Percentiles rank a stretch among this genome's conserved stretches.
Evolutionary conservation across 1,140 invertebrate species (phyloP).

Genomic region (Sinonovacula constricta): DNA sequence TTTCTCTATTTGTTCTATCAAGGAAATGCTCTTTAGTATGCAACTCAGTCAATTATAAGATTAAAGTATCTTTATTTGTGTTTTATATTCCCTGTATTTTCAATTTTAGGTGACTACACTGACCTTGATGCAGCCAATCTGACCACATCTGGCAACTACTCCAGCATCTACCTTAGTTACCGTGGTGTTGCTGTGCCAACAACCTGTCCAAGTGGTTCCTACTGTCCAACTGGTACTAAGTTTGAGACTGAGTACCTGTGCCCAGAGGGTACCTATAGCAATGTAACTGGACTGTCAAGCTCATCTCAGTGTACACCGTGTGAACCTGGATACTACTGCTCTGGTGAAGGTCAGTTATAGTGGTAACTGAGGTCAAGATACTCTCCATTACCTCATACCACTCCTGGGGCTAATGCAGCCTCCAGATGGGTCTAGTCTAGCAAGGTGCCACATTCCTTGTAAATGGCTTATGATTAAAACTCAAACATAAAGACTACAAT

Average conservation of each 20-base stretch:
- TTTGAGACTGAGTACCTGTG: slow-evolving; percentile 68
- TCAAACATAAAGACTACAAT: too few species aligned
- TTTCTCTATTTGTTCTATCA: background rate
- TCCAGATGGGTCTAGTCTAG: too few species aligned
- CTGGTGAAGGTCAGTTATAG: slow-evolving; percentile 73
- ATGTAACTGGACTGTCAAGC: slow-evolving; percentile 65
- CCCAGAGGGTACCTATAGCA: slow-evolving; percentile 71
- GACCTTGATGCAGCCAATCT: slow-evolving; percentile 69
- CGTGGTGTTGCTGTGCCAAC: slow-evolving; percentile 73
- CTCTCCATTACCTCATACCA: too few species aligned
- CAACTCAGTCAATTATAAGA: too few species aligned
- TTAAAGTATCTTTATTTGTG: too few species aligned
- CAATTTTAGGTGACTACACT: slow-evolving; percentile 71
- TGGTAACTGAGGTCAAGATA: too few species aligned
- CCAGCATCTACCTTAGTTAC: slow-evolving; percentile 71
- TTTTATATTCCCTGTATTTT: too few species aligned
- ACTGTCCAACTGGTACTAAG: slow-evolving; percentile 71
- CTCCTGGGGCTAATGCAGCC: too few species aligned
- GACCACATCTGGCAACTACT: slow-evolving; percentile 69
- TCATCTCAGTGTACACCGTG: slow-evolving; percentile 72
- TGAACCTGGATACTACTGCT: slow-evolving; percentile 71
- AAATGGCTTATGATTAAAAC: too few species aligned
- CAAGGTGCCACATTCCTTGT: too few species aligned
- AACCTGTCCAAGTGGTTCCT: slow-evolving; percentile 73
- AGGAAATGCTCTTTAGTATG: background rate